Conservation (phyloP, 1,140 invertebrate genomes). For the Drosophila ficusphila region DNA sequence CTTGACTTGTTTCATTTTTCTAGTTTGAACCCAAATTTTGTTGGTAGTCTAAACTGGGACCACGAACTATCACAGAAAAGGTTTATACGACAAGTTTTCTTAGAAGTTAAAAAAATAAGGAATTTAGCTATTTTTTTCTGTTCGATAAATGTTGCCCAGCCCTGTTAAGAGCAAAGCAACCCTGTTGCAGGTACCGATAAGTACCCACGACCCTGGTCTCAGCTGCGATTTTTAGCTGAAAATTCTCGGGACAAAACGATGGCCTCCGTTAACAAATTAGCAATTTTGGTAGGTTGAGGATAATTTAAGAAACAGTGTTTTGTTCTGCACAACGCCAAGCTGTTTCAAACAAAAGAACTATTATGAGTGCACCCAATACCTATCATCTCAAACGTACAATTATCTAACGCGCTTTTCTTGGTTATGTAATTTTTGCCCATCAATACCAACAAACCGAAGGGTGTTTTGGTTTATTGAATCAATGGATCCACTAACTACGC, state of each 20-base stretch:
- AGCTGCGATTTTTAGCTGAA: slow-evolving; percentile 67
- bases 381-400: slow-evolving; percentile 23
- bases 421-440: slow-evolving; percentile 73
- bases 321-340: not conserved
- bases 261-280: slow-evolving; percentile 79
- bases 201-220: slow-evolving; percentile 46
- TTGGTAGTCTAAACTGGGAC: no score
- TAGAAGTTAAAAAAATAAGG: no score
- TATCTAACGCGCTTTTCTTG: slow-evolving; percentile 73
- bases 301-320: not conserved
- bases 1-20: not conserved
- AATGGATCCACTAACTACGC: slow-evolving; percentile 27
- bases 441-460: slow-evolving; percentile 9
- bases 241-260: slow-evolving; percentile 56
- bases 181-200: slow-evolving; percentile 13
- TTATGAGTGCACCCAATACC: not conserved
- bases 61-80: no score
- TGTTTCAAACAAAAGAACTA: not conserved
- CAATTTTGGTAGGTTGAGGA: slow-evolving; percentile 76
- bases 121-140: not conserved
- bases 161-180: slow-evolving; percentile 12
- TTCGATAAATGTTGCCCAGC: not conserved
- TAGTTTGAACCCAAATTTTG: no score
- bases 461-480: slow-evolving; percentile 1
- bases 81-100: no score